Conservation (phyloP, 1,140 invertebrate genomes). For the Mya arenaria region DNA sequence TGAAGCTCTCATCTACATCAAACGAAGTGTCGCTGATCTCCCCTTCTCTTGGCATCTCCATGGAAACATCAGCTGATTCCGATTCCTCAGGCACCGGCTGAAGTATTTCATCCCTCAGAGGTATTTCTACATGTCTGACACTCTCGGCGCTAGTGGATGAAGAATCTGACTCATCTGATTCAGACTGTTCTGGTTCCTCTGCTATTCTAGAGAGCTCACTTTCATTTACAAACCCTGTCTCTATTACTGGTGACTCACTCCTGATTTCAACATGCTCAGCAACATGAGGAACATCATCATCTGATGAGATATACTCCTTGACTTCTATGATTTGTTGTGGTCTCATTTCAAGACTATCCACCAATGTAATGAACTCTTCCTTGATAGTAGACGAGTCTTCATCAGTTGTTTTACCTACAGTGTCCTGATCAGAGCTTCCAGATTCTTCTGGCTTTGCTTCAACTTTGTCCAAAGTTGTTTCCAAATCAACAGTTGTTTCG, state of each 20-base stretch:
- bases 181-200: conserved; percentile 55
- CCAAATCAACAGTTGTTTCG: conserved; percentile 52
- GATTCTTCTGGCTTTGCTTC: conserved; percentile 43
- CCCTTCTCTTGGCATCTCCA: conserved; percentile 34
- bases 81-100: conserved; percentile 47
- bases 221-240: conserved; percentile 36
- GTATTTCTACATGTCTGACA: conserved; percentile 41
- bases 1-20: conserved; percentile 40
- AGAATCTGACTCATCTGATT: conserved; percentile 12
- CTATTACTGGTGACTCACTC: conserved; percentile 10
- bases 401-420: conserved; percentile 43
- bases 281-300: conserved; percentile 43
- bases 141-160: conserved; percentile 47
- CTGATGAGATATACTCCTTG: conserved; percentile 49
- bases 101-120: conserved; percentile 35
- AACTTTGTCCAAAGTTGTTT: conserved; percentile 47
- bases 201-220: conserved; percentile 35
- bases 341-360: conserved; percentile 34
- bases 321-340: conserved; percentile 39
- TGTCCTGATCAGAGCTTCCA: conserved; percentile 46
- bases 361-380: conserved; percentile 45
- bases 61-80: conserved; percentile 48
- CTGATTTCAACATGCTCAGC: conserved; percentile 23
- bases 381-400: conserved; percentile 51
- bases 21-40: conserved; percentile 49